Conservation (phyloP, 1,140 invertebrate genomes). For the Pantala flavescens region DNA sequence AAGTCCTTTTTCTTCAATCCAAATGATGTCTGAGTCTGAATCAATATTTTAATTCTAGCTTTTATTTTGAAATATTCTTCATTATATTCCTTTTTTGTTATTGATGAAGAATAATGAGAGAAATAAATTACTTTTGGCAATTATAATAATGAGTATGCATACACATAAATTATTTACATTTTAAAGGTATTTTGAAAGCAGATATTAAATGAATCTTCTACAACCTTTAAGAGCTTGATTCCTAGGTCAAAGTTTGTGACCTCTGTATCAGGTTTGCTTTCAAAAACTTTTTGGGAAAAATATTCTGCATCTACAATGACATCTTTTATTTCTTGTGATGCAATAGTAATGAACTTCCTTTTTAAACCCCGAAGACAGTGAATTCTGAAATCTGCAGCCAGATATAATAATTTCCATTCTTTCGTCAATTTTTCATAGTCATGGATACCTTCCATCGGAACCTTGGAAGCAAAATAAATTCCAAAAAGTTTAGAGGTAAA, state of each 20-base stretch:
- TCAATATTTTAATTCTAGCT: slow-evolving; percentile 50
- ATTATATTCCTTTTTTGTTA: slow-evolving; percentile 45
- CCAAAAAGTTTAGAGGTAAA: no score
- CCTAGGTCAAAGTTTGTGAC: slow-evolving; percentile 64
- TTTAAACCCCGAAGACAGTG: slow-evolving; percentile 28
- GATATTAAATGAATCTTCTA: no score
- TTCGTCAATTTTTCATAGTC: not conserved
- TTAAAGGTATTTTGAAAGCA: no score
- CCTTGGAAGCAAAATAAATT: not conserved
- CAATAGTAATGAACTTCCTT: slow-evolving; percentile 62
- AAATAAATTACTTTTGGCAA: no score
- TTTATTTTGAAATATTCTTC: slow-evolving; percentile 57
- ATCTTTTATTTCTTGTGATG: slow-evolving; percentile 54
- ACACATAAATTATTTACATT: no score
- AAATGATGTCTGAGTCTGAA: slow-evolving; percentile 74
- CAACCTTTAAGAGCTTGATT: slow-evolving; percentile 51
- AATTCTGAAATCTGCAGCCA: not conserved
- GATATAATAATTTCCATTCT: not conserved
- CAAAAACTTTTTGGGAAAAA: slow-evolving; percentile 62
- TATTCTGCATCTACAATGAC: slow-evolving; percentile 53
- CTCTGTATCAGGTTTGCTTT: slow-evolving; percentile 64
- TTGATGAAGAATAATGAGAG: no score
- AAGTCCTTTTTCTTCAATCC: slow-evolving; percentile 74
- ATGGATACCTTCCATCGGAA: slow-evolving; percentile 43
- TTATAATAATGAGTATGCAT: no score